Conservation (phyloP, 2,888 invertebrate genomes). For the Clistopyga incitator region DNA sequence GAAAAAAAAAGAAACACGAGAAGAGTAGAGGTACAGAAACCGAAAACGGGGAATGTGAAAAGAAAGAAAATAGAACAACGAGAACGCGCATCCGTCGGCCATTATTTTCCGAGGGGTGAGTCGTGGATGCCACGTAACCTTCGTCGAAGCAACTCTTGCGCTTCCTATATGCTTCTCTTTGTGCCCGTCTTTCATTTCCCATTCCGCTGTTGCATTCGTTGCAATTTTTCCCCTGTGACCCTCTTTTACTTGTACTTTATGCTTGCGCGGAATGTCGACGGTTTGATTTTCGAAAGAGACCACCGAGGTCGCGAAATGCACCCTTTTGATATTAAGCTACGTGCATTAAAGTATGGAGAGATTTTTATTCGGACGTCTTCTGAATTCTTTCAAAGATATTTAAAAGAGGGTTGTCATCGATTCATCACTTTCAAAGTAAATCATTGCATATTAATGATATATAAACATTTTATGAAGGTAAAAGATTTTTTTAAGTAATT, state of each 20-base stretch:
- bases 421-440: too few relatives aligned
- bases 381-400: not conserved
- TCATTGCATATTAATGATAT: too few relatives aligned
- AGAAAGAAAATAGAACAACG: constrained; percentile 77
- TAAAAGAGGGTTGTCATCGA: not conserved
- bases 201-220: constrained; percentile 76
- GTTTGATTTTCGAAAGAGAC: constrained; percentile 61
- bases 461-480: too few relatives aligned
- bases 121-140: constrained; percentile 50
- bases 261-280: constrained; percentile 50
- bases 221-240: constrained; percentile 71
- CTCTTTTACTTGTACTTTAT: constrained; percentile 35
- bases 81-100: constrained; percentile 75
- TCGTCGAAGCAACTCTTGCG: constrained; percentile 52
- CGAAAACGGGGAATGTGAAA: constrained; percentile 50
- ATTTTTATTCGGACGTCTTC: too few relatives aligned
- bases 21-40: constrained; percentile 40
- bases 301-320: constrained; percentile 32
- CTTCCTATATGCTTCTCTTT: constrained; percentile 69
- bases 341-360: too few relatives aligned
- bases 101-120: constrained; percentile 77
- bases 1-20: constrained; percentile 14
- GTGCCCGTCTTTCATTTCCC: constrained; percentile 77
- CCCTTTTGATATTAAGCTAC: not conserved
- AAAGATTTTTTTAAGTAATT: too few relatives aligned